A percentile compares a stretch with the other conserved stretches of the same genome.
phyloP scores from a whole-genome alignment of 2,797 vertebrate species.

The Balearica regulorum region DNA sequence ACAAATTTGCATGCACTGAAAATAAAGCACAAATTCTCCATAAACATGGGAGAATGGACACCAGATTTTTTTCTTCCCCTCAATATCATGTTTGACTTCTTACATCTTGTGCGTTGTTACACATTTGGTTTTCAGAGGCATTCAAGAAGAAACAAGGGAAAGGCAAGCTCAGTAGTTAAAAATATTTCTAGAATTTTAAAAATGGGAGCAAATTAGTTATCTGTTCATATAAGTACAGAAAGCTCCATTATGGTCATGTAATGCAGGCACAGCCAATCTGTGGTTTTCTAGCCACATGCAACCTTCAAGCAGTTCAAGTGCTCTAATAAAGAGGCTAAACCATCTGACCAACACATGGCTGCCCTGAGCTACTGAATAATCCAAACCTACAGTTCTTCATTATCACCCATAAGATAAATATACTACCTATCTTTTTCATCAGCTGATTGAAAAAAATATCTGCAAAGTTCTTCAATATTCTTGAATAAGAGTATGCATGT shows the following conservation, averaged over 20 bases:
- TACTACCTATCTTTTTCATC: background rate
- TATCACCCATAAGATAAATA: background rate
- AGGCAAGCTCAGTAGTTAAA: background rate
- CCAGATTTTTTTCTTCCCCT: background rate
- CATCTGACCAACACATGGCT: background rate
- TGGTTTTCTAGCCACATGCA: background rate
- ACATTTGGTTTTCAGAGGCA: background rate
- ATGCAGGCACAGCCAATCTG: background rate
- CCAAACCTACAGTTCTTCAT: background rate
- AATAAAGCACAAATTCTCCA: background rate
- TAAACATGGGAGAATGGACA: background rate
- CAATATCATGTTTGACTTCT: background rate
- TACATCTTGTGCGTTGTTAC: background rate
- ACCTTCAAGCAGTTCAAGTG: background rate
- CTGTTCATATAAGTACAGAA: background rate
- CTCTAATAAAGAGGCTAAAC: background rate
- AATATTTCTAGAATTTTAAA: background rate
- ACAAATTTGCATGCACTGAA: background rate
- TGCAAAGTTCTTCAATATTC: background rate
- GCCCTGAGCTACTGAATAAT: background rate
- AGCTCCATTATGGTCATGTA: background rate
- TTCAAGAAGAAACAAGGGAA: background rate
- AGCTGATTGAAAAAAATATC: background rate
- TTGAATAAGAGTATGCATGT: background rate
- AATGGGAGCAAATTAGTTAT: background rate